Conservation (phyloP, 2,113 vertebrate genomes). For the Halcyon malimbica region DNA sequence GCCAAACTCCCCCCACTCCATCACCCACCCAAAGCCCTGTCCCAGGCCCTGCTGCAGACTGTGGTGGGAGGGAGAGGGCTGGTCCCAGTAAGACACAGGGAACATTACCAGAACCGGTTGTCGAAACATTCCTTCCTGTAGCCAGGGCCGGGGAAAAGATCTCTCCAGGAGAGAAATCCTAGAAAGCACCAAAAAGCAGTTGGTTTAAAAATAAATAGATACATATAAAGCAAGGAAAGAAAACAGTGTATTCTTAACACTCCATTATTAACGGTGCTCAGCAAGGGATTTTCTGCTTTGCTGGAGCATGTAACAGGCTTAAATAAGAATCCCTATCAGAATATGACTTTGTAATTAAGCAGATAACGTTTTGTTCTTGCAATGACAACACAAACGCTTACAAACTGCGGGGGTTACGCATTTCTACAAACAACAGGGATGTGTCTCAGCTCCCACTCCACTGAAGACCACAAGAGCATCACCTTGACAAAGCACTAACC, state of each 20-base stretch:
- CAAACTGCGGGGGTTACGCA: not conserved
- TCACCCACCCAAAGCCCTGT: not conserved
- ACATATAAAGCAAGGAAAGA: not conserved
- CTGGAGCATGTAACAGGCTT: slow-evolving; percentile 58
- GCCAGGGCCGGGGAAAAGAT: not conserved
- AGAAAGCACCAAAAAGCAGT: not conserved
- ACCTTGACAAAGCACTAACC: not conserved
- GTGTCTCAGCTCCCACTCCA: not conserved
- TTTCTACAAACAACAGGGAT: not conserved
- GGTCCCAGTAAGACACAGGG: not conserved
- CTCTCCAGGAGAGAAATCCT: not conserved
- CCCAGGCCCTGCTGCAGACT: not conserved
- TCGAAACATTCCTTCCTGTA: not conserved
- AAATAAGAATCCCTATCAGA: slow-evolving; percentile 35
- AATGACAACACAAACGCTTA: not conserved
- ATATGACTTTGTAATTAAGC: slow-evolving; percentile 21
- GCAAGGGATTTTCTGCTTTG: slow-evolving; percentile 58
- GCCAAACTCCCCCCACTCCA: not conserved
- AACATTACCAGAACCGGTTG: not conserved
- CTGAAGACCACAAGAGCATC: fast-evolving
- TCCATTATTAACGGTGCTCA: slow-evolving; percentile 57
- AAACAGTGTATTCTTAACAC: slow-evolving; percentile 47
- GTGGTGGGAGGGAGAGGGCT: not conserved
- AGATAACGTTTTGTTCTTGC: not conserved
- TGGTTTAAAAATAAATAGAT: slow-evolving; percentile 44